Conservation (phyloP, 2,888 invertebrate genomes). For the Cosmia trapezina region DNA sequence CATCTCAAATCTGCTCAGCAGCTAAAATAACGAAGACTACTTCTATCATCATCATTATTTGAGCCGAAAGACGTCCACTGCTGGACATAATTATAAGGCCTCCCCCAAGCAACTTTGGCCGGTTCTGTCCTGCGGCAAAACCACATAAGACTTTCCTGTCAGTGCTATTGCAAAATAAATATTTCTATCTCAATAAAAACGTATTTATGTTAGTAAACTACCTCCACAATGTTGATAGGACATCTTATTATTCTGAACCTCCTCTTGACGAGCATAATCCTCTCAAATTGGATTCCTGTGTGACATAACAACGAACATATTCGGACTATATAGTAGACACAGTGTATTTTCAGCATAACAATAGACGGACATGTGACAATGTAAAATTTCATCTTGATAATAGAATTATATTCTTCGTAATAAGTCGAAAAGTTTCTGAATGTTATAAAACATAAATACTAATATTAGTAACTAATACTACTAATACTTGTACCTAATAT, state of each 20-base stretch:
- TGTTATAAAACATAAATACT: neutral
- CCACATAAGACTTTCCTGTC: neutral
- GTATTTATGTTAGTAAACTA: slow-evolving; percentile 8
- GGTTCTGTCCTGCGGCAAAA: too few species aligned
- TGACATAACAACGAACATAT: slow-evolving; percentile 71
- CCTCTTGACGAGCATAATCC: slow-evolving; percentile 63
- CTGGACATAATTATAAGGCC: too few species aligned
- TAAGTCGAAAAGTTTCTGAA: slow-evolving; percentile 5
- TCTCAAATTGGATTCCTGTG: slow-evolving; percentile 77
- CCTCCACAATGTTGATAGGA: slow-evolving; percentile 5
- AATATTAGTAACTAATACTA: too few species aligned
- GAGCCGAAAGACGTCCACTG: too few species aligned
- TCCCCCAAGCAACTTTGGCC: too few species aligned
- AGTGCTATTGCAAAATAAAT: neutral
- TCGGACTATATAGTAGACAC: slow-evolving; percentile 66
- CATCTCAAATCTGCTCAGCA: neutral
- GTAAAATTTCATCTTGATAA: slow-evolving; percentile 43
- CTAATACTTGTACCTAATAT: neutral
- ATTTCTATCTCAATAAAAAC: slow-evolving; percentile 7
- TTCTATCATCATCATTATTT: too few species aligned
- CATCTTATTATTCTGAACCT: slow-evolving; percentile 57
- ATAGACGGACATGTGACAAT: slow-evolving; percentile 39
- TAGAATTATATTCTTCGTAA: slow-evolving; percentile 32
- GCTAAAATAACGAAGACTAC: neutral
- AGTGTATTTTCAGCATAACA: slow-evolving; percentile 46